Evolutionary conservation across 2,888 invertebrate genomes (phyloP), one percentile per base, ranked within the genome.

Genomic region (Aphodius granarius): DNA sequence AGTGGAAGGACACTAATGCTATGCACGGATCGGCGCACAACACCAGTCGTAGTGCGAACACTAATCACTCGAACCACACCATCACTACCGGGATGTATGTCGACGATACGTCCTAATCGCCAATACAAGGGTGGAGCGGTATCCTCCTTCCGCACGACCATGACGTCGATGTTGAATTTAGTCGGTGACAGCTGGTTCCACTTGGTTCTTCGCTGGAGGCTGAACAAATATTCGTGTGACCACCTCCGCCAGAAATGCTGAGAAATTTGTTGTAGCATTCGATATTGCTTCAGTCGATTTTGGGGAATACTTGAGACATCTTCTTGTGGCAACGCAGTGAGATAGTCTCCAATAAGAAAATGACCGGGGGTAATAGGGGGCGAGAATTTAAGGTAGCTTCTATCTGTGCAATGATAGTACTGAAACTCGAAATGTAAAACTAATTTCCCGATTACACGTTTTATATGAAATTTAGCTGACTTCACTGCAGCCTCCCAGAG

Each of bases 331-430:
- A 79, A 73, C 0, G 68, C 6, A 4, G 19, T 71, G 2, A 79
- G 72, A 6, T 78, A 62, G 20, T 71, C 65, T 6, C 80, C 81
- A 17, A 83, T 76, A 0, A 84, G 76, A 71, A 83, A 81, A 76
- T 84, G 83, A 17, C 80, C 82, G 5, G 83, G 83, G 0, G 82
- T 82, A 5, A 83, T 70, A 83, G 18, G 0, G 83, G 82, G 5
- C 81, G 23, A 5, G 81, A 81, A 71, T 83, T 83, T 3, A 82
- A 73, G 15, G 80, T 78, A 0, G 78, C 81, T 74, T 83, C 82
- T 43, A 83, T 80, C 74, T 81, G 78, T 0, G 23, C 23, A 23
- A 23, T 23, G 23, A 23, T 23, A 4, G 23, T 23, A 23, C 23
- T 23, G 9, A 23, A 23, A 23, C 23, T 23, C 23, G 9, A 23